These are phyloP conservation scores for Pyrochroa serraticornis DNA, from an alignment of 2,888 invertebrate species.

Conservation along the genomic window DNA sequence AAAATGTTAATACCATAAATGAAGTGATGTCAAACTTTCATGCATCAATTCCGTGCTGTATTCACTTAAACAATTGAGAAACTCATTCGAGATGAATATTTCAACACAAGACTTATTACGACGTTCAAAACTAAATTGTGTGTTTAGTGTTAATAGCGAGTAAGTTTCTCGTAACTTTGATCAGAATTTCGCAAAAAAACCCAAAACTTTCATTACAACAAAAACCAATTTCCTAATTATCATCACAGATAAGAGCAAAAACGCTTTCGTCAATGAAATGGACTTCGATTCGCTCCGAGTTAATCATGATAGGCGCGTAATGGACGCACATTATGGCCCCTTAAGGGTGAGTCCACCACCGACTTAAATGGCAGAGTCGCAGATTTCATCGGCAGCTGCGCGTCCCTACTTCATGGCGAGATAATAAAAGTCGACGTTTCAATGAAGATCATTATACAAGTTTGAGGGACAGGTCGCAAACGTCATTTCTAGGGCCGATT, in stretches of 20 bases:
- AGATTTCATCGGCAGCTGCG: background rate
- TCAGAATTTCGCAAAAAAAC: no score
- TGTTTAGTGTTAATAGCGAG: no score
- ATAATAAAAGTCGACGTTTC: background rate
- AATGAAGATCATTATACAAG: background rate
- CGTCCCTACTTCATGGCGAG: background rate
- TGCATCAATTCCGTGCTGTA: no score
- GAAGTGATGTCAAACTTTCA: no score
- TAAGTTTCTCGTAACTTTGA: no score
- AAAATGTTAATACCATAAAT: no score
- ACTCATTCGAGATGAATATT: no score
- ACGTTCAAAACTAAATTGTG: no score
- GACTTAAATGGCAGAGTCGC: background rate
- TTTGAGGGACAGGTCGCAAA: no score
- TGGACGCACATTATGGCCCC: background rate
- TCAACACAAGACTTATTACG: no score
- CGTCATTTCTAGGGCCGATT: background rate
- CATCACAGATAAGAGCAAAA: background rate
- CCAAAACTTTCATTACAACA: no score
- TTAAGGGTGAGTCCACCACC: background rate
- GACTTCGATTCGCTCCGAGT: background rate
- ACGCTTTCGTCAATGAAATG: background rate
- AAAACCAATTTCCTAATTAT: background rate
- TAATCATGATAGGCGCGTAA: background rate
- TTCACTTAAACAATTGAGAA: no score